These are phyloP conservation scores for Eumaeus atala DNA, from an alignment of 1,140 invertebrate genomes.

Conservation along the genomic window DNA sequence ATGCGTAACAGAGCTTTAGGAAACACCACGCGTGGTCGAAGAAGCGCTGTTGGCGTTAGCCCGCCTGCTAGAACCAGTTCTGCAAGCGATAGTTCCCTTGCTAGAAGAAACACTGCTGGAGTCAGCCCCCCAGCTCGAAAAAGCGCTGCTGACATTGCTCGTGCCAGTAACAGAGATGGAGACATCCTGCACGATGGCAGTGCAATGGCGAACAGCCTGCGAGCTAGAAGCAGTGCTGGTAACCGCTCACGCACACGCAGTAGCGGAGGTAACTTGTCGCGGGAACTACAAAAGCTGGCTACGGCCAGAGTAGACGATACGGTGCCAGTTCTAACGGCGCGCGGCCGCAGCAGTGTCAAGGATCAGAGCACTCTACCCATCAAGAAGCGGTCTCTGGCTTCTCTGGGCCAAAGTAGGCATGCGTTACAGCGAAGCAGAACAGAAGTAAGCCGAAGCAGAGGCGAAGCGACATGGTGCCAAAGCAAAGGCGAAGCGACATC, in stretches of 20 bases:
- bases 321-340: conserved; percentile 20
- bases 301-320: conserved; percentile 40
- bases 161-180: background rate
- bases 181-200: too few relatives aligned
- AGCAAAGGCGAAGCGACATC: background rate
- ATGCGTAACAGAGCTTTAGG: too few relatives aligned
- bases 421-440: background rate
- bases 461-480: background rate
- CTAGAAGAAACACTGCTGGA: too few relatives aligned
- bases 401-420: background rate
- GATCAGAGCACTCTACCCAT: conserved; percentile 34
- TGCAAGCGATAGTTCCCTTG: background rate
- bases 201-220: too few relatives aligned
- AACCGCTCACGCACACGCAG: too few relatives aligned
- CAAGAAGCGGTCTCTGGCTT: conserved; percentile 45
- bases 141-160: conserved; percentile 14
- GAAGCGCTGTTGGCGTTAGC: too few relatives aligned
- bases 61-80: background rate
- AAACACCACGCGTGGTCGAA: too few relatives aligned
- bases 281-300: conserved; percentile 34
- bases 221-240: too few relatives aligned
- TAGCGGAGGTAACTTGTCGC: conserved; percentile 16
- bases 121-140: background rate
- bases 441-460: background rate
- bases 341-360: conserved; percentile 24